phyloP scores from a whole-genome alignment of 2,113 vertebrate genomes.

The Zapornia atra region DNA sequence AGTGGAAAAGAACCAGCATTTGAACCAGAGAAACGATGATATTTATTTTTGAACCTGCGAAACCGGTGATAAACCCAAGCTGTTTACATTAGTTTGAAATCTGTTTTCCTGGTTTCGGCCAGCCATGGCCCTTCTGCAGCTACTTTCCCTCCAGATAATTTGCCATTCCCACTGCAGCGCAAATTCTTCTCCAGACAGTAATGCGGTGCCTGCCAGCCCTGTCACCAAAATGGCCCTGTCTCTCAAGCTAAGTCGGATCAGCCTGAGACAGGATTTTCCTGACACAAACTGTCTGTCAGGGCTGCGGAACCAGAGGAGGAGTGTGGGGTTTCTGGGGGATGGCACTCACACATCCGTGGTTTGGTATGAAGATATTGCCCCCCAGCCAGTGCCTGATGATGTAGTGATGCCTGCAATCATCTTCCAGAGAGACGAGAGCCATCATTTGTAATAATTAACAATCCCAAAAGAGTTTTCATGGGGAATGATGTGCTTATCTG shows the following conservation, averaged over 20 bases:
- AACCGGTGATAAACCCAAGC: constrained; percentile 67
- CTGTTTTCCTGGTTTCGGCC: constrained; percentile 63
- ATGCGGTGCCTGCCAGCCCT: constrained; percentile 60
- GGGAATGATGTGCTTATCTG: constrained; percentile 38
- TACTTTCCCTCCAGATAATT: constrained; percentile 63
- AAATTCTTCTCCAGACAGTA: constrained; percentile 68
- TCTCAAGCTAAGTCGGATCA: constrained; percentile 68
- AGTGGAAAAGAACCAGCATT: constrained; percentile 51
- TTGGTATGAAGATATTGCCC: not conserved
- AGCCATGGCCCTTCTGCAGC: constrained; percentile 43
- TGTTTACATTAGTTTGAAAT: constrained; percentile 70
- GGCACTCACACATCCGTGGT: not conserved
- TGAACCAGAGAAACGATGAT: not conserved
- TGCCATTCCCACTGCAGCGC: constrained; percentile 32
- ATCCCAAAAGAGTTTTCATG: constrained; percentile 12
- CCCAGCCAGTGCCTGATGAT: fast-evolving
- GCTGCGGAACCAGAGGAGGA: not conserved
- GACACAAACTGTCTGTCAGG: constrained; percentile 56
- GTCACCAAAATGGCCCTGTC: constrained; percentile 62
- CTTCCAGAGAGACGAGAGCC: not conserved
- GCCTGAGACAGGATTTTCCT: constrained; percentile 64
- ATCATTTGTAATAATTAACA: constrained; percentile 19
- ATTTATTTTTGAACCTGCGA: constrained; percentile 67
- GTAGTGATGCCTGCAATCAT: not conserved
- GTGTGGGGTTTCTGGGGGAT: not conserved